Percentiles rank a stretch among this genome's conserved stretches.
These are phyloP conservation scores for Sitobion miscanthi DNA, from an alignment of 1,140 invertebrate genomes.

Conservation along the genomic window DNA sequence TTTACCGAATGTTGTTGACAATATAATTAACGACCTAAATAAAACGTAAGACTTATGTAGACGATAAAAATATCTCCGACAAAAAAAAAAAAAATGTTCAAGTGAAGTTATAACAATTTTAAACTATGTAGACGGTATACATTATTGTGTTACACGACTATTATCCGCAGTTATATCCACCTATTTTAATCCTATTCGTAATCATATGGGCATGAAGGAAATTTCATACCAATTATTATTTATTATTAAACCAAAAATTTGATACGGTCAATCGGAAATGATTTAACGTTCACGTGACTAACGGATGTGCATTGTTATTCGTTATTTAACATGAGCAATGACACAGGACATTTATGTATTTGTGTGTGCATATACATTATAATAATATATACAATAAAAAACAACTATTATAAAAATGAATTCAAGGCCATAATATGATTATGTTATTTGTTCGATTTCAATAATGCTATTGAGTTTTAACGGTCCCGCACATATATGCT, in stretches of 20 bases:
- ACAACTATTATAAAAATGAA: background rate
- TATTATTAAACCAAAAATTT: conserved; percentile 17
- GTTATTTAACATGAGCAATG: conserved; percentile 36
- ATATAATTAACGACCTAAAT: conserved; percentile 18
- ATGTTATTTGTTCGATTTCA: background rate
- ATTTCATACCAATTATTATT: conserved; percentile 44
- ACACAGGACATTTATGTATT: conserved; percentile 21
- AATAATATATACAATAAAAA: background rate
- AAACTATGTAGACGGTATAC: background rate
- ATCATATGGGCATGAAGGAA: conserved; percentile 7
- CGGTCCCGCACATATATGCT: background rate
- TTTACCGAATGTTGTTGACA: background rate
- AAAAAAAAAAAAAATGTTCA: background rate
- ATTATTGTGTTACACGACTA: background rate
- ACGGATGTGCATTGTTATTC: conserved; percentile 47
- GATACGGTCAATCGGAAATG: conserved; percentile 55
- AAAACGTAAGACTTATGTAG: background rate
- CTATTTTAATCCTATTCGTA: background rate
- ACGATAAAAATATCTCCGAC: background rate
- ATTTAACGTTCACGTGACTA: conserved; percentile 23
- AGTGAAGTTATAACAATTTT: background rate
- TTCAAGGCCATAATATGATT: conserved; percentile 10
- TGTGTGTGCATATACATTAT: background rate
- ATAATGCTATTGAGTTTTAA: background rate
- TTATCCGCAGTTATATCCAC: background rate